A percentile compares a stretch with the other conserved stretches of the same genome.
Conservation (phyloP, 2,888 invertebrate genomes). For the Salpingus planirostris region DNA sequence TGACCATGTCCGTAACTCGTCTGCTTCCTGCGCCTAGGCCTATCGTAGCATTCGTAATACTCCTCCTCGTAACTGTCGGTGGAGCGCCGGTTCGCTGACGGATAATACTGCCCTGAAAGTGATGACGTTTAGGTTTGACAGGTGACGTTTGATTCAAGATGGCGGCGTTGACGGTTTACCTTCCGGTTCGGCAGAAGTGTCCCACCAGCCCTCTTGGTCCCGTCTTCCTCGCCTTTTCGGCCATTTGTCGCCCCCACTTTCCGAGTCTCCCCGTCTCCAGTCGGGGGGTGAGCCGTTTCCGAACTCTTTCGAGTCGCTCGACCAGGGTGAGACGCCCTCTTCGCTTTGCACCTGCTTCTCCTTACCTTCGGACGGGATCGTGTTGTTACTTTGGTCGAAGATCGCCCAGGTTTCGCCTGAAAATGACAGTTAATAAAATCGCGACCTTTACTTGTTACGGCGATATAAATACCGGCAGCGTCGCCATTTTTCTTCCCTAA, state of each 20-base stretch:
- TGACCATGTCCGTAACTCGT: constrained; percentile 28
- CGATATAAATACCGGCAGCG: constrained; percentile 34
- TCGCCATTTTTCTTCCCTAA: constrained; percentile 29
- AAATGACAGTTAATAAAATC: constrained; percentile 2
- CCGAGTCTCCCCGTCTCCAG: constrained; percentile 43
- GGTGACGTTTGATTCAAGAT: too few species aligned
- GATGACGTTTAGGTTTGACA: constrained; percentile 2
- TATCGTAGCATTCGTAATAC: constrained; percentile 37
- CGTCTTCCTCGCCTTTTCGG: constrained; percentile 30
- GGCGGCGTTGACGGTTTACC: constrained; percentile 22
- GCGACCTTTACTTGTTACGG: background rate
- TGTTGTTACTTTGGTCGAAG: constrained; percentile 43
- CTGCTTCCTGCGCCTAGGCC: constrained; percentile 32
- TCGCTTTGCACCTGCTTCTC: constrained; percentile 39
- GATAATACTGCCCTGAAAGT: constrained; percentile 28
- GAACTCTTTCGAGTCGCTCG: constrained; percentile 64
- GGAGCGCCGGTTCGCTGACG: constrained; percentile 32
- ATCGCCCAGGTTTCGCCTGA: constrained; percentile 51
- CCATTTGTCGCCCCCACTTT: constrained; percentile 41
- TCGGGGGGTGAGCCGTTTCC: constrained; percentile 42
- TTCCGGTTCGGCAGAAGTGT: constrained; percentile 39
- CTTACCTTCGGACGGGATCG: constrained; percentile 22
- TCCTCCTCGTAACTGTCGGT: constrained; percentile 42
- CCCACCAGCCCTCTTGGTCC: constrained; percentile 43
- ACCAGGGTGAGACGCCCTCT: constrained; percentile 62